A percentile compares a stretch with the other conserved stretches of the same genome.
phyloP scores from a whole-genome alignment of 2,797 vertebrate species.

The Pitangus sulphuratus region DNA sequence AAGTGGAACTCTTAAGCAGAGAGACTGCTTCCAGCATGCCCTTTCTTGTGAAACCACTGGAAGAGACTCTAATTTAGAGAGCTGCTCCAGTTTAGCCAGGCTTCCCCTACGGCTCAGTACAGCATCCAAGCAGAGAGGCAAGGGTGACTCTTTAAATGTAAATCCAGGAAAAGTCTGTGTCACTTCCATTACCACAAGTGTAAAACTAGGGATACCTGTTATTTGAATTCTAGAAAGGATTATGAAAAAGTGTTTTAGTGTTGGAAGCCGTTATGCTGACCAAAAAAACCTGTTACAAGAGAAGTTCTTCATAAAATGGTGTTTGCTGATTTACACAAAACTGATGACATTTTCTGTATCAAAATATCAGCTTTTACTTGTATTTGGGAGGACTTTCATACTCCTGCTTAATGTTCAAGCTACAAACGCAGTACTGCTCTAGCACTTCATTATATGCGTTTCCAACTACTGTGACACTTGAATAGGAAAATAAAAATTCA shows the following conservation, averaged over 20 bases:
- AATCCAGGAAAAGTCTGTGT: background rate
- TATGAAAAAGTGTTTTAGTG: background rate
- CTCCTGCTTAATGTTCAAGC: background rate
- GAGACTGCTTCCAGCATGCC: background rate
- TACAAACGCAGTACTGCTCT: background rate
- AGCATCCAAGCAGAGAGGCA: background rate
- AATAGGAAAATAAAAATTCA: background rate
- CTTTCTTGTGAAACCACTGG: background rate
- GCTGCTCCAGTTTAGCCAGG: rapidly evolving
- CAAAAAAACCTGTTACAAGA: background rate
- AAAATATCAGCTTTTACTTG: background rate
- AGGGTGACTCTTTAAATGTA: background rate
- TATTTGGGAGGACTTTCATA: background rate
- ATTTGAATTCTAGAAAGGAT: background rate
- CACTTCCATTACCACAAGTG: background rate
- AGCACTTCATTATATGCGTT: background rate
- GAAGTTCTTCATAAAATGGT: background rate
- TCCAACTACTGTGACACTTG: background rate
- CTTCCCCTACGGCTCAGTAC: background rate
- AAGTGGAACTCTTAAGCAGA: background rate
- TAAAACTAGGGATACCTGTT: background rate
- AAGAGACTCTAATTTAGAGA: background rate
- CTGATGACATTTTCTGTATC: background rate
- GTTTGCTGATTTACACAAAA: background rate
- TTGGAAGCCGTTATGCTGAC: background rate